phyloP scores from a whole-genome alignment of 2,113 vertebrate species.

The Narcine bancroftii region DNA sequence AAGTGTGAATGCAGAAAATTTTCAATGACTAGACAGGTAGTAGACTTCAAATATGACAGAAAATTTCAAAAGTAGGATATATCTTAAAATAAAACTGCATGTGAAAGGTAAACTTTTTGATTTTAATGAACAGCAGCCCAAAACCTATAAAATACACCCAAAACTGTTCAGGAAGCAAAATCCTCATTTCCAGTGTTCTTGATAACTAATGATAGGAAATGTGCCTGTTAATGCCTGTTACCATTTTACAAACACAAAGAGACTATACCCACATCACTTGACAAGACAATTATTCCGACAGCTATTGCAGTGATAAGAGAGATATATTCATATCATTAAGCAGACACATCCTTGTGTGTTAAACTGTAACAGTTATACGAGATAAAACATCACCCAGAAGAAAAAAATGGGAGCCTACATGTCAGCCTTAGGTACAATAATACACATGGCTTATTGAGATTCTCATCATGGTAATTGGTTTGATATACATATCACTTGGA shows the following conservation, averaged over 20 bases:
- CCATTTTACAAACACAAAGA: not conserved
- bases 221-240: too few relatives aligned
- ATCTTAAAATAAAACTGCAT: too few relatives aligned
- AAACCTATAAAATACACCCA: too few relatives aligned
- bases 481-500: constrained; percentile 10
- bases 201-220: too few relatives aligned
- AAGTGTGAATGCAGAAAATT: too few relatives aligned
- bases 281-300: not conserved
- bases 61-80: too few relatives aligned
- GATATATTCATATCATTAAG: not conserved
- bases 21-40: too few relatives aligned
- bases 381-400: not conserved
- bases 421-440: not conserved
- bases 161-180: too few relatives aligned
- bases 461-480: not conserved
- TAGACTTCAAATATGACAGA: too few relatives aligned
- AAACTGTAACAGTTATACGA: constrained; percentile 1
- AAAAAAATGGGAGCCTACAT: not conserved
- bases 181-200: too few relatives aligned
- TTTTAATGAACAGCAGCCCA: too few relatives aligned
- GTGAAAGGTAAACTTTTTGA: too few relatives aligned
- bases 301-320: not conserved
- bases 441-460: not conserved
- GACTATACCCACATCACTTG: not conserved
- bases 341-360: not conserved